phyloP scores from a whole-genome alignment of 1,140 invertebrate species.

The Papilio polytes region DNA sequence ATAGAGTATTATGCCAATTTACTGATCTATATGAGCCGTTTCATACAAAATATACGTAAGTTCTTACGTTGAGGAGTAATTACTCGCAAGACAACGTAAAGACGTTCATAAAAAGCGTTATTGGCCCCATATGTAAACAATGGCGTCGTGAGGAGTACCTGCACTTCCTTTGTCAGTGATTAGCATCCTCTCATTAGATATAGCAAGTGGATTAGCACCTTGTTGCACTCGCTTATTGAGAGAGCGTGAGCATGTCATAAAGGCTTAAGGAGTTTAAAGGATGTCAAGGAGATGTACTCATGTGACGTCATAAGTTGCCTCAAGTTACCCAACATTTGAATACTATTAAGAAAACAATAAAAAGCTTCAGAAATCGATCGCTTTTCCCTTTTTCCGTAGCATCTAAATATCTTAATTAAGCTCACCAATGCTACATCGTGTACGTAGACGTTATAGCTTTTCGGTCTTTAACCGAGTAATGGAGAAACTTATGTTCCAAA shows the following conservation, averaged over 20 bases:
- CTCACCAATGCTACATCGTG: background rate
- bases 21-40: background rate
- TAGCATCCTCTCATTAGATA: slow-evolving; percentile 68
- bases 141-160: slow-evolving; percentile 14
- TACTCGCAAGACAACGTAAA: slow-evolving; percentile 13
- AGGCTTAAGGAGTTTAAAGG: slow-evolving; percentile 43
- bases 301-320: slow-evolving; percentile 31
- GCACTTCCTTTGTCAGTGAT: slow-evolving; percentile 67
- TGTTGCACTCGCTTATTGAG: slow-evolving; percentile 61
- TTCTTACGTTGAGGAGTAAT: slow-evolving; percentile 6
- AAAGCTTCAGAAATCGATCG: too few species aligned
- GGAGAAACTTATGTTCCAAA: background rate
- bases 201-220: slow-evolving; percentile 71
- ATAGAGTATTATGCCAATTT: too few species aligned
- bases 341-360: background rate
- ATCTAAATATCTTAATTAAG: background rate
- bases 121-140: slow-evolving; percentile 23
- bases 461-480: background rate
- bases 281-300: slow-evolving; percentile 28
- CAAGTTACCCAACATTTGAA: slow-evolving; percentile 19
- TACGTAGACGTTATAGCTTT: background rate
- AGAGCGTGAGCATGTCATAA: slow-evolving; percentile 58
- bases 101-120: slow-evolving; percentile 33
- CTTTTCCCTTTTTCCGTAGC: too few species aligned
- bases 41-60: background rate